Base-by-base conservation (phyloP, 2,888 invertebrate species). In the Matsumyia berberina region DNA sequence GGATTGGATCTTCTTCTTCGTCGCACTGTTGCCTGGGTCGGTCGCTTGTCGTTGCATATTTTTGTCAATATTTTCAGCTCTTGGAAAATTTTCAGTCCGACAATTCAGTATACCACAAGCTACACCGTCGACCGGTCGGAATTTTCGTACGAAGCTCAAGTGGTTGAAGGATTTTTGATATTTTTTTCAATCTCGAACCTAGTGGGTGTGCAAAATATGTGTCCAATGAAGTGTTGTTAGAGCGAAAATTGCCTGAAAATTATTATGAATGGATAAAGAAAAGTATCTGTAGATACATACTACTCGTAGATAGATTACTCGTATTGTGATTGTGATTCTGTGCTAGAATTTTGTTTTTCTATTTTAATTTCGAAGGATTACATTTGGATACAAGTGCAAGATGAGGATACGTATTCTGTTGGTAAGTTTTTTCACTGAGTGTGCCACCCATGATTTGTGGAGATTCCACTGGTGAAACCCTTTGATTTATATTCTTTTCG, bases 111-210 rank as follows among this genome's bases (percentile, higher is more conserved):
- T 69, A 83, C 57, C 73, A 79, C 79, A 62, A 64, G 73, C 83
- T 79, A 73, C 49, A 79, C 62, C 73, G 73, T 83, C 73, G 79
- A 79, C 62, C 79, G 83, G 83, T 83, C 83, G 83, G 83, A 57
- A 79, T 79, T 79, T 74, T 4, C 4, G 66, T 67, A 46, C 33
- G 42, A 51, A 33, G 67, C 67, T 51, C 35, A 31, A 57, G 53
- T 49, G 49, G 46, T 67, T 53, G 7, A 55, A 67, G 49, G 67
- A 69, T 64, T 42, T 33, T 8, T 55, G 24, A 4, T 46, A 15
- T 9, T 35, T 49, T 76, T 19, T 57, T 53, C n/a, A n/a, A n/a
- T n/a, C n/a, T n/a, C 46, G 51, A 53, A 33, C 17, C 12, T 29
- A 49, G 53, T 67, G 79, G 51, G 31, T 64, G 79, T 44, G 62